phyloP scores from a whole-genome alignment of 1,140 invertebrate genomes.

The Heliothis subflexa region DNA sequence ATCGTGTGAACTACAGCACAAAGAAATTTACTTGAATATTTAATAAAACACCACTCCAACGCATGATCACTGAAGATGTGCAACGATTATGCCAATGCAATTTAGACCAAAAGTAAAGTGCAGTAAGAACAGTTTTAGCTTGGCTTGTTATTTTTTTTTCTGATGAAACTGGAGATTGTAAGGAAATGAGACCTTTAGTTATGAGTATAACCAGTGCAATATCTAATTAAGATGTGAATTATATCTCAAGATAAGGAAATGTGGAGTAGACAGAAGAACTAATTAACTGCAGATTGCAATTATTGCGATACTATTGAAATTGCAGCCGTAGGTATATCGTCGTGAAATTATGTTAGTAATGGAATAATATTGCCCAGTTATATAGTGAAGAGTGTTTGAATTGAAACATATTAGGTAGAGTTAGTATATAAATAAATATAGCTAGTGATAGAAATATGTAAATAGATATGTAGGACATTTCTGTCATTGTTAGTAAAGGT shows the following conservation, averaged over 20 bases:
- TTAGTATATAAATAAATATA: background rate
- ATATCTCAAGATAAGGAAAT: constrained; percentile 34
- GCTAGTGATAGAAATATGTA: background rate
- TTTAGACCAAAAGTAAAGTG: background rate
- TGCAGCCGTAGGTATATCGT: background rate
- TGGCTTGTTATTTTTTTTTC: constrained; percentile 3
- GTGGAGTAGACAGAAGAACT: background rate
- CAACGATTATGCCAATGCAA: constrained; percentile 14
- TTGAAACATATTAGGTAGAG: background rate
- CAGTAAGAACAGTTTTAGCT: constrained; percentile 15
- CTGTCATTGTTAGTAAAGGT: constrained; percentile 8
- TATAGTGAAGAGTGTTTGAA: background rate
- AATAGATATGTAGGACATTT: background rate
- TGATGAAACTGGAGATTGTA: constrained; percentile 25
- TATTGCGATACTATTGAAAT: constrained; percentile 1
- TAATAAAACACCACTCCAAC: constrained; percentile 69
- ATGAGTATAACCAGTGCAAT: constrained; percentile 30
- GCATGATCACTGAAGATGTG: constrained; percentile 23
- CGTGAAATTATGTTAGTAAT: too few relatives aligned
- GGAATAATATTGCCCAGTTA: background rate
- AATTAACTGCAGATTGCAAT: background rate
- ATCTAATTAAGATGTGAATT: constrained; percentile 43
- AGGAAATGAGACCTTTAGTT: constrained; percentile 38
- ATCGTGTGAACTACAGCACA: constrained; percentile 66
- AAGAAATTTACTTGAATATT: constrained; percentile 68